phyloP scores from a whole-genome alignment of 2,113 vertebrate species.

The Uria lomvia region DNA sequence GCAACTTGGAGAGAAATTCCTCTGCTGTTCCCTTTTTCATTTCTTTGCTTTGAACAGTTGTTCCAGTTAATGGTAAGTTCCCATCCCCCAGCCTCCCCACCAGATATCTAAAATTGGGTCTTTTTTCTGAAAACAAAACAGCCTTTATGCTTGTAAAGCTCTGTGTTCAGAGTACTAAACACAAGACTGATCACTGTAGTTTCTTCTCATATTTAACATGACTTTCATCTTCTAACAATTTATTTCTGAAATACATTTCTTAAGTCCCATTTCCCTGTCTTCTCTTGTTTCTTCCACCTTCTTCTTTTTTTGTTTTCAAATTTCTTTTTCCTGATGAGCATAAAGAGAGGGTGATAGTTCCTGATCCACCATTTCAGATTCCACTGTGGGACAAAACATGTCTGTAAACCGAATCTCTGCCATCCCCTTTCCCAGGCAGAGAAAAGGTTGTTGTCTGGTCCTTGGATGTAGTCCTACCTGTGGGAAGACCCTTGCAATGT shows the following conservation, averaged over 20 bases:
- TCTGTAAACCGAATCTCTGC: neutral
- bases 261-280: constrained; percentile 1
- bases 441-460: neutral
- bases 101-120: constrained; percentile 33
- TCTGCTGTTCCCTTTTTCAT: constrained; percentile 31
- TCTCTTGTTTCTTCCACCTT: neutral
- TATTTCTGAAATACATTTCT: constrained; percentile 27
- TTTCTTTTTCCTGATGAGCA: neutral
- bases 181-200: constrained; percentile 42
- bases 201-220: constrained; percentile 52
- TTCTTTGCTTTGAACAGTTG: constrained; percentile 42
- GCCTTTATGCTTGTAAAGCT: constrained; percentile 54
- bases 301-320: neutral
- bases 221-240: constrained; percentile 52
- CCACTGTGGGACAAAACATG: neutral
- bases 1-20: neutral
- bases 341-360: neutral
- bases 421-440: neutral
- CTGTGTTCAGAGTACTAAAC: constrained; percentile 50
- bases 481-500: neutral
- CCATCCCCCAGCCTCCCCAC: neutral
- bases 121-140: constrained; percentile 54
- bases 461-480: neutral
- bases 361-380: constrained; percentile 22
- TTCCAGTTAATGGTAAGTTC: constrained; percentile 37